A percentile compares a stretch with the other conserved stretches of the same genome.
These are phyloP conservation scores for Mellivora capensis DNA, from an alignment of 2,113 vertebrate genomes.

Conservation along the genomic window DNA sequence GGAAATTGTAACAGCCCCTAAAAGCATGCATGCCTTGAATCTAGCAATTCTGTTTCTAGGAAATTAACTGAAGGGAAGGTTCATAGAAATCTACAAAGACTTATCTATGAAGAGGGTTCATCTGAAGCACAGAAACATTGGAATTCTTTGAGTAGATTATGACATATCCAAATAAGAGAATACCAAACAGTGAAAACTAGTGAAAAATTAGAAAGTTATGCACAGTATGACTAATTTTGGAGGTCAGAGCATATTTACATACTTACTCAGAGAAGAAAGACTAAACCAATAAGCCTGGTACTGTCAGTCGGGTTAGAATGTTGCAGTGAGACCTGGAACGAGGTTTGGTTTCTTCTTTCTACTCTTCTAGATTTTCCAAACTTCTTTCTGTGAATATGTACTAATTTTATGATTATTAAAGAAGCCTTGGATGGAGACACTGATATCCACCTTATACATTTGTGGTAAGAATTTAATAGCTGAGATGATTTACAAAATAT, in stretches of 20 bases:
- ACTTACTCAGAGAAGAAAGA: neutral
- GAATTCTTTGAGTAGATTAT: neutral
- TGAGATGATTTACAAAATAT: slow-evolving; percentile 14
- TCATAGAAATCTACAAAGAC: neutral
- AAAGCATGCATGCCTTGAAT: neutral
- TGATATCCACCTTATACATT: neutral
- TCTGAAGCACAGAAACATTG: neutral
- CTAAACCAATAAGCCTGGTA: too few relatives aligned
- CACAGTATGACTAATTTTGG: neutral
- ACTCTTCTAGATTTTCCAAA: slow-evolving; percentile 18
- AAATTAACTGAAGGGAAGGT: slow-evolving; percentile 20
- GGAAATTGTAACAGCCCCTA: neutral
- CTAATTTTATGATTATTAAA: slow-evolving; percentile 39
- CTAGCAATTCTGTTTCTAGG: slow-evolving; percentile 1
- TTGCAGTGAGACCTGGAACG: neutral
- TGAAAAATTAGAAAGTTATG: neutral
- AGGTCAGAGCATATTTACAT: neutral
- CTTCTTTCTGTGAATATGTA: neutral
- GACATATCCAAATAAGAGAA: neutral
- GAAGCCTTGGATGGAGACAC: neutral
- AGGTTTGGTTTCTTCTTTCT: neutral
- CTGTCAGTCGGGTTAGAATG: neutral
- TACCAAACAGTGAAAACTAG: neutral
- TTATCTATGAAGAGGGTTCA: neutral
- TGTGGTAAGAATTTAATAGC: neutral